Conservation (phyloP, 2,797 vertebrate genomes). For the Kryptopterus vitreolus region DNA sequence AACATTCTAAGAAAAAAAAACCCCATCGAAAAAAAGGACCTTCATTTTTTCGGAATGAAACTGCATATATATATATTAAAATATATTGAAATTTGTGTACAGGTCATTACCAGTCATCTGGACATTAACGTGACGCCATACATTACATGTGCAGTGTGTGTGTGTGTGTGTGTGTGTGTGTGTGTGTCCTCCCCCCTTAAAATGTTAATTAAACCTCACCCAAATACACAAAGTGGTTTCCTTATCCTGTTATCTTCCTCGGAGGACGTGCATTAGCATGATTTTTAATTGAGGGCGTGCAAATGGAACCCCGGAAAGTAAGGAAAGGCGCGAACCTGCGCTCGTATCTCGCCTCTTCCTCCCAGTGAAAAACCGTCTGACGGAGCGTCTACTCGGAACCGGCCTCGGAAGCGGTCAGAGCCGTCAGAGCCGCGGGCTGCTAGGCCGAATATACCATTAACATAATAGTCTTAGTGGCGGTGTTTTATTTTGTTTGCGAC, state of each 20-base stretch:
- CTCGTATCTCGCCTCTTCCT: slow-evolving; percentile 30
- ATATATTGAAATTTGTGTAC: no score
- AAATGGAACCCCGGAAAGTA: slow-evolving; percentile 45
- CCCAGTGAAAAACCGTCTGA: slow-evolving; percentile 17
- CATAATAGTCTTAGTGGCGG: slow-evolving; percentile 39
- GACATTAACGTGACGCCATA: background rate
- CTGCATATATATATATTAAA: no score
- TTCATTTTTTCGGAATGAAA: no score
- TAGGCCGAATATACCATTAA: slow-evolving; percentile 38
- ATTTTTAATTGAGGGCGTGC: slow-evolving; percentile 51
- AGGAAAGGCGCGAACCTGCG: slow-evolving; percentile 26
- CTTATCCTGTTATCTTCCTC: slow-evolving; percentile 28
- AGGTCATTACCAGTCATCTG: background rate
- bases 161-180: no score
- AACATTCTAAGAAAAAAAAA: no score
- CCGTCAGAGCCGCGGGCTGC: slow-evolving; percentile 24
- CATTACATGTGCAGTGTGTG: no score
- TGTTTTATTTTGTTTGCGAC: no score
- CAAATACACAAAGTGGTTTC: slow-evolving; percentile 30
- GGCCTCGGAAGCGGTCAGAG: slow-evolving; percentile 31
- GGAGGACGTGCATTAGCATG: slow-evolving; percentile 50
- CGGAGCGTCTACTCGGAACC: background rate
- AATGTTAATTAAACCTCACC: slow-evolving; percentile 47
- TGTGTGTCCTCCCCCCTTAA: slow-evolving; percentile 11
- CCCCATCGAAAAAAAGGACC: no score